phyloP scores from a whole-genome alignment of 2,113 vertebrate genomes.

The Pavo muticus region DNA sequence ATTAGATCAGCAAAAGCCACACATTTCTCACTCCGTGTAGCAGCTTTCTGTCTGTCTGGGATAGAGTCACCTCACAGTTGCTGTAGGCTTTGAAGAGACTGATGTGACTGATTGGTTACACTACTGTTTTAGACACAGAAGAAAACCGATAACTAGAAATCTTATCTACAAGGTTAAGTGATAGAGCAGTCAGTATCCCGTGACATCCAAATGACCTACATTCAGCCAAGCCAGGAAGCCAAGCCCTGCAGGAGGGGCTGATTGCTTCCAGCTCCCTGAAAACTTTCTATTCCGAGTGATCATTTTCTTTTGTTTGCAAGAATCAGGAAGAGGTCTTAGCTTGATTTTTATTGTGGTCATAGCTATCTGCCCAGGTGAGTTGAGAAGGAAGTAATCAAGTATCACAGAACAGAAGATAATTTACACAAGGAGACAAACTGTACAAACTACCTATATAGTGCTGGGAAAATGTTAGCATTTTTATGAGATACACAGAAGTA shows the following conservation, averaged over 20 bases:
- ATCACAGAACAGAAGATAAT: not conserved
- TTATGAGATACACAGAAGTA: not conserved
- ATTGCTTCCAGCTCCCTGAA: not conserved
- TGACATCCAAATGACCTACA: not conserved
- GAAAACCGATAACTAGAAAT: not conserved
- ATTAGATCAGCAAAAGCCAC: not conserved
- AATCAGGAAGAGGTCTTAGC: not conserved
- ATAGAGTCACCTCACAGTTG: not conserved
- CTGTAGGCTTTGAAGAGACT: not conserved
- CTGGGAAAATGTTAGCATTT: not conserved
- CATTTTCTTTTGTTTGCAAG: not conserved
- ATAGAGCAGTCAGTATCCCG: not conserved
- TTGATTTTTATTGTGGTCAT: no score
- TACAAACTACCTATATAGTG: rapidly evolving
- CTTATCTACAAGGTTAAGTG: not conserved
- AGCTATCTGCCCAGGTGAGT: not conserved
- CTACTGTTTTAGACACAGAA: not conserved
- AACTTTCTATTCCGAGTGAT: not conserved
- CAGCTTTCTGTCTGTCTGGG: not conserved
- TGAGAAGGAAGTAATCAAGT: not conserved
- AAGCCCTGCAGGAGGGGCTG: rapidly evolving
- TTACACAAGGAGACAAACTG: not conserved
- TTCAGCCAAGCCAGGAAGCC: not conserved
- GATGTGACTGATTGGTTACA: not conserved
- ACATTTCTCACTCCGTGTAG: not conserved